Evolutionary conservation across 2,113 vertebrate genomes (phyloP).

Genomic region (Clarias batrachus): DNA sequence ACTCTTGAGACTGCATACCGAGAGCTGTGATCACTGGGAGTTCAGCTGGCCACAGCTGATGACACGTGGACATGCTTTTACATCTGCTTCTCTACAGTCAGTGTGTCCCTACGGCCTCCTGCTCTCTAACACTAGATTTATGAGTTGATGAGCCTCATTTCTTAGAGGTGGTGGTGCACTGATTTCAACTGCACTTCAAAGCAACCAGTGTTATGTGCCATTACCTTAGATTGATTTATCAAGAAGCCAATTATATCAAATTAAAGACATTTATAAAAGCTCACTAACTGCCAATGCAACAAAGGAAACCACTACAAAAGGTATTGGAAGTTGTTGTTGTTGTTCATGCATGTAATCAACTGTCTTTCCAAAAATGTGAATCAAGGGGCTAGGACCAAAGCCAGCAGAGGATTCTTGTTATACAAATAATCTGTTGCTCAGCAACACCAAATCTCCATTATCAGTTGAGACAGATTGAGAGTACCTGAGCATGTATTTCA

Average conservation of each 20-base stretch:
- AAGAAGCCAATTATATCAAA: background rate
- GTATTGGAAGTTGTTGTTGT: background rate
- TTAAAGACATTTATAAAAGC: background rate
- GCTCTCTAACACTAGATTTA: slow-evolving; percentile 16
- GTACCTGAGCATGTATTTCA: slow-evolving; percentile 32
- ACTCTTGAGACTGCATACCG: slow-evolving; percentile 5
- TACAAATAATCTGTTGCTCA: slow-evolving; percentile 52
- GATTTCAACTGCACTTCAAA: slow-evolving; percentile 2
- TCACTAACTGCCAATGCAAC: background rate
- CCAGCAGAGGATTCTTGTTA: slow-evolving; percentile 34
- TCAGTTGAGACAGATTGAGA: slow-evolving; percentile 30
- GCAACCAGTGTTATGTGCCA: background rate
- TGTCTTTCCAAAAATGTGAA: slow-evolving; percentile 26
- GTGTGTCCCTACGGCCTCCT: background rate
- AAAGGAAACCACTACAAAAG: background rate
- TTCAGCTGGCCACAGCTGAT: slow-evolving; percentile 23
- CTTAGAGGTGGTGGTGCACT: background rate
- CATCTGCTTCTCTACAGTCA: background rate
- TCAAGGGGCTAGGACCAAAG: slow-evolving; percentile 14
- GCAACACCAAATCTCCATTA: slow-evolving; percentile 49
- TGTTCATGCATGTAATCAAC: background rate
- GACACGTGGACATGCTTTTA: slow-evolving; percentile 16
- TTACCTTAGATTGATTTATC: background rate
- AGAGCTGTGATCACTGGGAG: slow-evolving; percentile 29
- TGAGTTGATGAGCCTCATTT: background rate